Conservation (phyloP, 2,888 invertebrate species). For the Apotomis betuletana region DNA sequence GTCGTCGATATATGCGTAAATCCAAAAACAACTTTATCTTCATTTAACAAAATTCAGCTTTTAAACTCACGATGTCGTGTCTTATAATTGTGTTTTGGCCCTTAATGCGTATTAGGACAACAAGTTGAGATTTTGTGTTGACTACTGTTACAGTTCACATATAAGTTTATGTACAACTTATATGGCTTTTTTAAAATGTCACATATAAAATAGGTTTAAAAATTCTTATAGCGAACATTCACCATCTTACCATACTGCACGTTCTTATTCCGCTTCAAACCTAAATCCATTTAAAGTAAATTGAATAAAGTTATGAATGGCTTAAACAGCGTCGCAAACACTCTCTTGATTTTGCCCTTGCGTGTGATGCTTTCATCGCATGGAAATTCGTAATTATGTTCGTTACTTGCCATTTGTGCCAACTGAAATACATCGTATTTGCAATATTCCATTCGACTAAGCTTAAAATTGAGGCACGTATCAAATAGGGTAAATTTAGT, state of each 20-base stretch:
- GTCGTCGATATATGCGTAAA: no score
- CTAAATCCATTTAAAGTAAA: conserved; percentile 6
- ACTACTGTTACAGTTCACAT: no score
- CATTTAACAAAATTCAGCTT: no score
- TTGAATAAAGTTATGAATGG: conserved; percentile 36
- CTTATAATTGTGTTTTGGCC: no score
- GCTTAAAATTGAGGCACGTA: conserved; percentile 9
- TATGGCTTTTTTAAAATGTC: neutral
- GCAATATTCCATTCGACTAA: conserved; percentile 19
- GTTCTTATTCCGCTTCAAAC: conserved; percentile 1
- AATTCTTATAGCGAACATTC: neutral
- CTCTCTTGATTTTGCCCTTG: conserved; percentile 33
- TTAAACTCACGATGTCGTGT: no score
- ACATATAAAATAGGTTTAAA: neutral
- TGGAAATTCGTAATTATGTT: conserved; percentile 38
- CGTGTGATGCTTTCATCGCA: conserved; percentile 40
- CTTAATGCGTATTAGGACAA: no score
- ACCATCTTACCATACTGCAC: neutral
- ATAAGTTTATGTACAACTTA: no score
- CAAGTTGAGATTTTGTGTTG: no score
- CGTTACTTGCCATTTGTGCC: conserved; percentile 37
- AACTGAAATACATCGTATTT: conserved; percentile 29
- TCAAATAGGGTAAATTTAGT: neutral
- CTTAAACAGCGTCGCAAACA: conserved; percentile 29
- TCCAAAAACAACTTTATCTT: no score